A percentile compares a stretch with the other conserved stretches of the same genome.
phyloP scores from a whole-genome alignment of 2,113 vertebrate species.

The Ondatra zibethicus region DNA sequence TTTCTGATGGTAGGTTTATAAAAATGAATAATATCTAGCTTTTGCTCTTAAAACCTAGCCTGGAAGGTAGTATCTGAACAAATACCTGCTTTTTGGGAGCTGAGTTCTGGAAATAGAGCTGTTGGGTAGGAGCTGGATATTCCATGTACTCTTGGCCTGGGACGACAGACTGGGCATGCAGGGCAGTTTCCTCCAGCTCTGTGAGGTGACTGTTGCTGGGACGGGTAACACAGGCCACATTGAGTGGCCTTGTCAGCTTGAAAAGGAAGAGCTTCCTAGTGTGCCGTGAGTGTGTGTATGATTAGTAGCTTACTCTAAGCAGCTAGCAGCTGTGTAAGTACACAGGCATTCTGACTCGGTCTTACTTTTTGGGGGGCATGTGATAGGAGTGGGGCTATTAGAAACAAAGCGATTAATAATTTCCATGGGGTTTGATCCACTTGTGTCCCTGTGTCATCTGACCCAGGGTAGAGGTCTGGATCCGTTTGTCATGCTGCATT shows the following conservation, averaged over 20 bases:
- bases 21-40: background rate
- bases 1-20: background rate
- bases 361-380: background rate
- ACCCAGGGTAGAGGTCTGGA: background rate
- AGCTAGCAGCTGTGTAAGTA: background rate
- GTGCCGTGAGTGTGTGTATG: background rate
- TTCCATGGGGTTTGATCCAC: background rate
- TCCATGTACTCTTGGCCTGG: background rate
- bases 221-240: background rate
- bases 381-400: background rate
- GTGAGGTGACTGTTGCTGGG: background rate
- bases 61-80: background rate
- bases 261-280: background rate
- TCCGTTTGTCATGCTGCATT: background rate
- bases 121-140: background rate
- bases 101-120: background rate
- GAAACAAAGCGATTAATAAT: conserved; percentile 3
- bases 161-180: background rate
- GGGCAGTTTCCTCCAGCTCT: background rate
- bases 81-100: background rate
- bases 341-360: background rate
- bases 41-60: background rate
- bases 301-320: background rate
- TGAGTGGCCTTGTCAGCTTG: background rate
- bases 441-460: background rate